Base-by-base conservation (phyloP, 2,888 invertebrate genomes). In the Hipparchia semele region DNA sequence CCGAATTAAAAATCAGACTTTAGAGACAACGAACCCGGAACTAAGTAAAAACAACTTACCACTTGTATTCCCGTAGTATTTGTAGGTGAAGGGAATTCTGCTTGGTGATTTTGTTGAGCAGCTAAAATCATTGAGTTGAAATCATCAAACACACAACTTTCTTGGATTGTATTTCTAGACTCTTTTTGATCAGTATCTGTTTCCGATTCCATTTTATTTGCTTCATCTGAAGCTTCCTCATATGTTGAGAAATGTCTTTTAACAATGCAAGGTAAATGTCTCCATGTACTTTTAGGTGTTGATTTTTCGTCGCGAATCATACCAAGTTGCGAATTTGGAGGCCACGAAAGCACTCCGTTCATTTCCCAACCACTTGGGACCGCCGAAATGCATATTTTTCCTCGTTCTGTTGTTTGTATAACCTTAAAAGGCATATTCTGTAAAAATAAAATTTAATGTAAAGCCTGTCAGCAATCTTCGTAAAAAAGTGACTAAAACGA, bases 281-380 rank as follows among this genome's bases (percentile, higher is more conserved):
- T 56, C 56, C 13, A 56, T 56, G 56, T 56, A 56, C 56, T 56
- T 56, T 56, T 56, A 56, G 56, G 56, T 56, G 5, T 56, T 56
- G 13, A 56, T 56, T 56, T 56, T 56, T 56, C 56, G 56, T 56
- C 56, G 56, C 56, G 56, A 56, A 56, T 56, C 56, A 56, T 56
- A 56, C 56, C 56, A 56, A 56, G 56, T 56, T 56, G 56, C 56
- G 56, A 56, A 56, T 56, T 56, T 56, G 56, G 56, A 56, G 13
- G 56, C 56, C 56, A 56, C 56, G 56, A 56, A 56, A 56, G 56
- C 56, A 56, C 56, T 56, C 56, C 56, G 56, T 56, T 56, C 56
- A n/a, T 56, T 56, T 56, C 56, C 56, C 56, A 56, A 56, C 56
- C 56, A 56, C 56, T 56, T 56, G 56, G 56, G 56, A 56, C 56